Base-by-base conservation (phyloP, 2,888 invertebrate genomes). In the Lepidonotus clava region DNA sequence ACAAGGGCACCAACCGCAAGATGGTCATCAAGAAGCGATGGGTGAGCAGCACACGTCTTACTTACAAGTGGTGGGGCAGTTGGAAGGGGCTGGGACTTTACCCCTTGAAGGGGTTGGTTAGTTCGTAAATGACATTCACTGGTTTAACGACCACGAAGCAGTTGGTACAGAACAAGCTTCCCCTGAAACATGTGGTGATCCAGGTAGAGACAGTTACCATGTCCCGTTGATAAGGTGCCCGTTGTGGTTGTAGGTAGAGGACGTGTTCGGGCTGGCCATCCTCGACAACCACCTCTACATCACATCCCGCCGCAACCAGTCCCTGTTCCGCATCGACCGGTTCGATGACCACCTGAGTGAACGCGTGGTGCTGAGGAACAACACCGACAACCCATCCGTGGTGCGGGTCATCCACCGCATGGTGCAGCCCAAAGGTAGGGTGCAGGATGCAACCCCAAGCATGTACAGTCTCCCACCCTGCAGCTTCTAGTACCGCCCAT, bases 241-340 rank as follows among this genome's bases (percentile, higher is more conserved):
- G 6, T 6, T 36, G 40, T 87, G 40, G 1, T 87, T 93, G 21
- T 94, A 96, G 95, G 96, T 96, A 32, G 96, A 96, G 92, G 96
- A 96, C 92, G 95, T 97, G 87, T 96, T 96, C 91, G 96, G 96
- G 84, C 95, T 97, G 67, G 96, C 96, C 53, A 94, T 97, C 86
- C 96, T 97, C 93, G 97, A 97, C 94, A 96, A 96, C 92, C 95
- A 95, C 92, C 94, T 97, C 89, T 97, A 96, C 94, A 95, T 97
- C 88, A 96, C 97, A 84, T 96, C 96, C 88, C 96, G 96, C 96
- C 95, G 95, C 90, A 96, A 96, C 92, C 95, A 96, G 90, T 95
- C 95, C 90, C 95, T 97, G 90, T 66, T 66, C 61, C 24, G 34
- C 5, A 41, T 80, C 34, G 24, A 46, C 36, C 32, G 41, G 18